Evolutionary conservation across 2,113 vertebrate species (phyloP).

Genomic region (Myxocyprinus asiaticus): DNA sequence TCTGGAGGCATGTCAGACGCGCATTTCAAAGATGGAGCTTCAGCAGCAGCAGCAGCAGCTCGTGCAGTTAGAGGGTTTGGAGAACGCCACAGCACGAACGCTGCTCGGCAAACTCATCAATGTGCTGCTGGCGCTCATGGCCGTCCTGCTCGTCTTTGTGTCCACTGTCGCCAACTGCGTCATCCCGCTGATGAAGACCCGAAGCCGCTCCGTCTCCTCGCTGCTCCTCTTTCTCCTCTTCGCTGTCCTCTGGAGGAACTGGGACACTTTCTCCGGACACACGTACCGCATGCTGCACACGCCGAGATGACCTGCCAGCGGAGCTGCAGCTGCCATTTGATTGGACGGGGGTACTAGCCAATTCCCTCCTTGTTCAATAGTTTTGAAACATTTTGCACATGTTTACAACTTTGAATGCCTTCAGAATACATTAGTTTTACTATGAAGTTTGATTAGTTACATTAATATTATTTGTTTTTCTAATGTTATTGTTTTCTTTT

Average conservation of each 20-base stretch:
- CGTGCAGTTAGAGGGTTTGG: conserved; percentile 95
- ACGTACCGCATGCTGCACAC: conserved; percentile 73
- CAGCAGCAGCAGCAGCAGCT: conserved; percentile 80
- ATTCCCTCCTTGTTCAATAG: neutral
- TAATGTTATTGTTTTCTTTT: neutral
- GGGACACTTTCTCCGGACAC: conserved; percentile 87
- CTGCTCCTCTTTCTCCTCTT: conserved; percentile 86
- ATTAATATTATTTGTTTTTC: conserved; percentile 37
- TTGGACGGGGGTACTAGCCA: neutral
- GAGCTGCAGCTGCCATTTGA: conserved; percentile 9
- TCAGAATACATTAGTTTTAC: conserved; percentile 82
- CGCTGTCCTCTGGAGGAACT: conserved; percentile 96
- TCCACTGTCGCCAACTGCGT: conserved; percentile 96
- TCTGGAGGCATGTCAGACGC: conserved; percentile 93
- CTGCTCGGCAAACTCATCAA: conserved; percentile 97
- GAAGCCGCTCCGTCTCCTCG: conserved; percentile 92
- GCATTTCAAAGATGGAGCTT: conserved; percentile 98
- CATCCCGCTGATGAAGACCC: conserved; percentile 95
- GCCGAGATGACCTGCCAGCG: conserved; percentile 78
- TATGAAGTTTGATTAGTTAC: conserved; percentile 77
- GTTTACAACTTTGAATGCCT: conserved; percentile 59
- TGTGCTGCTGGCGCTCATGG: conserved; percentile 95
- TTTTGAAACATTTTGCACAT: conserved; percentile 25
- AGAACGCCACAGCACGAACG: conserved; percentile 91
- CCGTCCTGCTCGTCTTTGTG: conserved; percentile 93